These are phyloP conservation scores for Synchiropus splendidus DNA, from an alignment of 2,113 vertebrate genomes.

Conservation along the genomic window DNA sequence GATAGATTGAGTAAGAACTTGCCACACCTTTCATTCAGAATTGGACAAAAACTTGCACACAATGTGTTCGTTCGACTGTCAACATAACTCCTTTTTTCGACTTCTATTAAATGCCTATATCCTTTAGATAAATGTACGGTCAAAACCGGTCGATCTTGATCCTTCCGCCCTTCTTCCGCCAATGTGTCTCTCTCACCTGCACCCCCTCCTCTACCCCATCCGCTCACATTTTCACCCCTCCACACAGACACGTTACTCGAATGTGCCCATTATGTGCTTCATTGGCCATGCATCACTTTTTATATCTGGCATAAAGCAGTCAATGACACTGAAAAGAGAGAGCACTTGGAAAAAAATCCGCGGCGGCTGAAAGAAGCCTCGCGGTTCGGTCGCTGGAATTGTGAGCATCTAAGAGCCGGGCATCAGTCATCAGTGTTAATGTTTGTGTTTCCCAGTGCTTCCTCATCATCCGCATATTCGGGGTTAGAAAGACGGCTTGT, in stretches of 20 bases:
- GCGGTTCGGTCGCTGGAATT: conserved; percentile 27
- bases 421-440: conserved; percentile 33
- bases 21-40: too few relatives aligned
- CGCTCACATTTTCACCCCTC: conserved; percentile 30
- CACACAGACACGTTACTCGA: conserved; percentile 49
- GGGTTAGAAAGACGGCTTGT: conserved; percentile 36
- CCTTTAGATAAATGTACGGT: too few relatives aligned
- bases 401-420: conserved; percentile 15
- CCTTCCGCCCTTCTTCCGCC: too few relatives aligned
- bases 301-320: conserved; percentile 57
- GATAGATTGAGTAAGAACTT: too few relatives aligned
- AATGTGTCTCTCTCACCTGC: too few relatives aligned
- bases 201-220: conserved; percentile 9
- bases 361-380: conserved; percentile 27
- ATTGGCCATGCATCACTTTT: conserved; percentile 53
- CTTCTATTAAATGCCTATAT: too few relatives aligned
- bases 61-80: too few relatives aligned
- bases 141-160: too few relatives aligned
- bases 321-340: conserved; percentile 51
- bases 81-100: too few relatives aligned
- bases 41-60: too few relatives aligned
- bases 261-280: conserved; percentile 55
- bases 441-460: conserved; percentile 35
- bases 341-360: conserved; percentile 22
- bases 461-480: conserved; percentile 18